A percentile compares a stretch with the other conserved stretches of the same genome.
Conservation (phyloP, 2,888 invertebrate species). For the Nomada ferruginata region DNA sequence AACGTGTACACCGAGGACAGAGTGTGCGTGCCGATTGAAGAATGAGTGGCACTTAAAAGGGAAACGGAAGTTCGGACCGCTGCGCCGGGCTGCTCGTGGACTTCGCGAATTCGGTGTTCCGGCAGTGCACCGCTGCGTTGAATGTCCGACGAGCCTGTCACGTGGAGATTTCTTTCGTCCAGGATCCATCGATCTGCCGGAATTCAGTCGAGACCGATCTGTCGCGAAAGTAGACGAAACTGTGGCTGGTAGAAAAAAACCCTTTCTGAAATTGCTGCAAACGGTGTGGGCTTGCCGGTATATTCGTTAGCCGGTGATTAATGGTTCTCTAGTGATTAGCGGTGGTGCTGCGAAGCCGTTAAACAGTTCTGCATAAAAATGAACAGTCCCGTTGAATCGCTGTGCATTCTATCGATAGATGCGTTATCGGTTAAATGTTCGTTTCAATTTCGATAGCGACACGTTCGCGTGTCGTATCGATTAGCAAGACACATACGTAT, state of each 20-base stretch:
- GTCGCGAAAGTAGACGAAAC: background rate
- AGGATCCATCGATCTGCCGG: background rate
- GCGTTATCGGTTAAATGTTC: background rate
- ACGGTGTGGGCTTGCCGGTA: background rate
- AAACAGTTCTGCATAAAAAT: background rate
- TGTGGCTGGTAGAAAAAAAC: background rate
- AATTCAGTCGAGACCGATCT: background rate
- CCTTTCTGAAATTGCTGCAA: background rate
- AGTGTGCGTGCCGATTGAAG: constrained; percentile 69
- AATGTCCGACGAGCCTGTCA: constrained; percentile 26
- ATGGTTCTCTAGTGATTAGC: background rate
- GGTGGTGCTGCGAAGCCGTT: background rate
- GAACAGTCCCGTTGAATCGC: background rate
- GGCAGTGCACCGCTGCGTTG: background rate
- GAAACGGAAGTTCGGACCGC: constrained; percentile 49
- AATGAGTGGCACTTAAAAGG: constrained; percentile 62
- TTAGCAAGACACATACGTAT: background rate
- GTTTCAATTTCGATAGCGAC: constrained; percentile 1
- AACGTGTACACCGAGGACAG: constrained; percentile 28
- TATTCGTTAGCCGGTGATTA: background rate
- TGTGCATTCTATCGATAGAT: background rate
- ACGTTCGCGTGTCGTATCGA: too few relatives aligned
- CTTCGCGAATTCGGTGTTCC: constrained; percentile 14
- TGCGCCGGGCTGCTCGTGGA: constrained; percentile 9
- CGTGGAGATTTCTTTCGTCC: constrained; percentile 38